Base-by-base conservation (phyloP, 2,888 invertebrate genomes). In the Psococerastis gibbosa region DNA sequence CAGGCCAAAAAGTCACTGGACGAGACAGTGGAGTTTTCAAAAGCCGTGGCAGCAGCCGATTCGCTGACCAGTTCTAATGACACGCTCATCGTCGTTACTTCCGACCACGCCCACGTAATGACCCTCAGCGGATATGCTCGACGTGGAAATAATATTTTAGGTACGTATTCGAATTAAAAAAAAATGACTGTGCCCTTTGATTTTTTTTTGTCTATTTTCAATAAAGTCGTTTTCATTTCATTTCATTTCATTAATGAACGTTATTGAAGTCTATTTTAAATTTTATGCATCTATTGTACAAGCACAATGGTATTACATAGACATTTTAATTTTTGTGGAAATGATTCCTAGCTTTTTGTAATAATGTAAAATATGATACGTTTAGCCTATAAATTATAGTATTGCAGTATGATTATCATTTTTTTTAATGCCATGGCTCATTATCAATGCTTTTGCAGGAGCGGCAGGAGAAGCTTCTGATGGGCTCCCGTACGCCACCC, bases 101-200 rank as follows among this genome's bases (percentile, higher is more conserved):
- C 82, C 0, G 82, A 83, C 58, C 83, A 83, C 55, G 73, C 78
- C 0, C 82, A 82, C 51, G 77, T 78, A 0, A 73, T 83, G 73
- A 73, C 73, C 0, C 68, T 79, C 9, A 72, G 72, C 42, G 84
- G 84, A 0, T 83, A 84, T 53, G 73, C 81, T 0, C 62, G 68
- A 43, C 66, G 84, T 41, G 73, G 72, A 33, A 64, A 64, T 41
- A 60, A 69, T 47, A 69, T 76, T 32, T 61, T 75, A 16, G 70
- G 71, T 49, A 52, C 33, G 31, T 15, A 3, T 2, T 2, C 43
- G 45, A 38, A 18, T 11, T 43, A 41, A 15, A n/a, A n/a, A n/a
- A n/a, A n/a, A n/a, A n/a, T n/a, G n/a, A n/a, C n/a, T n/a, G n/a
- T n/a, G n/a, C n/a, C n/a, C n/a, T n/a, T n/a, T n/a, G n/a, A n/a